phyloP scores from a whole-genome alignment of 2,113 vertebrate species.

The Oxyura jamaicensis region DNA sequence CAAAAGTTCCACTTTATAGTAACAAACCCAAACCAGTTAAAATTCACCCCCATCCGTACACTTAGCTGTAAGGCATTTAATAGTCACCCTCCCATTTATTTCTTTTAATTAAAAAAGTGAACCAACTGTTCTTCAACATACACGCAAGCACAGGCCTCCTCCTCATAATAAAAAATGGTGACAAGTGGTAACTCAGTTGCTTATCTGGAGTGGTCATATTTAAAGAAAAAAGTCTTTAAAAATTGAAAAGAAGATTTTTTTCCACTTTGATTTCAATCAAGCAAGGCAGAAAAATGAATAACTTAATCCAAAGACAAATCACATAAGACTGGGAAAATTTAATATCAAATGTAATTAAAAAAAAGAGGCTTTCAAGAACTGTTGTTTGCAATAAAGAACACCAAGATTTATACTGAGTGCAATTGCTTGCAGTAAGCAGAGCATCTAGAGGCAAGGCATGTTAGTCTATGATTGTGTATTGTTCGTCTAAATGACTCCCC shows the following conservation, averaged over 20 bases:
- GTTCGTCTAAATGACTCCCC: neutral
- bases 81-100: neutral
- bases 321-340: neutral
- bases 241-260: neutral
- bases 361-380: neutral
- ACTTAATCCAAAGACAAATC: neutral
- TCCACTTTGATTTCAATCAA: neutral
- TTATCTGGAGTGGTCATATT: neutral
- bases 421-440: neutral
- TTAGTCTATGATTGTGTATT: neutral
- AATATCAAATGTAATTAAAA: neutral
- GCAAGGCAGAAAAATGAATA: neutral
- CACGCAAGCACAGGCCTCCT: neutral
- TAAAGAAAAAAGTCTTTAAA: neutral
- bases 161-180: neutral
- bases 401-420: neutral
- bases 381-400: neutral
- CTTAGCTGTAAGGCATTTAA: neutral
- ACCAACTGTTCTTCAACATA: neutral
- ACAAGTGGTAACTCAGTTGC: neutral
- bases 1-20: neutral
- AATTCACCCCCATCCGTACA: neutral
- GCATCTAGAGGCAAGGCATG: neutral
- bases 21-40: neutral
- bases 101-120: neutral